Percentiles rank a stretch among this genome's conserved stretches.
Evolutionary conservation across 2,113 vertebrate species (phyloP).

Genomic region (Pluvianellus socialis): DNA sequence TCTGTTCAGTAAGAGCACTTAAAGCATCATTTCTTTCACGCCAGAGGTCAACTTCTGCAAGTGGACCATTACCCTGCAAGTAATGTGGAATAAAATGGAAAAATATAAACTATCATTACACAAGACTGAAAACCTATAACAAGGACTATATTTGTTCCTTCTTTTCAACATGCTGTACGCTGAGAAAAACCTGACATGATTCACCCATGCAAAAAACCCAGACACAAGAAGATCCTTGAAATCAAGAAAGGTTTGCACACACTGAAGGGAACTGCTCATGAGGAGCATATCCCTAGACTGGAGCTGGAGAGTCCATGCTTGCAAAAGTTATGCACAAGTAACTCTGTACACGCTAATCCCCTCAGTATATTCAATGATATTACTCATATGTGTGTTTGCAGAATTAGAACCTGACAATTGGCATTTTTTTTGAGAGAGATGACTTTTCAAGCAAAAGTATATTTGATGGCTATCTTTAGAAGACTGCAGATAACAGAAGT

Average conservation of each 20-base stretch:
- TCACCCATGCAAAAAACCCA: neutral
- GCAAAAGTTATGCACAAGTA: neutral
- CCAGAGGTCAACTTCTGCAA: constrained; percentile 90
- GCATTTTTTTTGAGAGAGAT: neutral
- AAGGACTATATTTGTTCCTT: neutral
- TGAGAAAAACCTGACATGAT: neutral
- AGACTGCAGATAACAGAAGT: neutral
- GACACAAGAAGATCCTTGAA: neutral
- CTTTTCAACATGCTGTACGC: neutral
- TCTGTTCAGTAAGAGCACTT: constrained; percentile 81
- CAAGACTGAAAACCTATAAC: neutral
- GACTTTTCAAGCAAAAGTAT: neutral
- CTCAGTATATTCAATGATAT: neutral
- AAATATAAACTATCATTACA: neutral
- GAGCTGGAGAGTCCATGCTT: neutral
- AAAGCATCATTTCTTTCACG: constrained; percentile 78
- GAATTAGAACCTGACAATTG: neutral
- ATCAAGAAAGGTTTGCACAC: neutral
- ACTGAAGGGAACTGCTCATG: neutral
- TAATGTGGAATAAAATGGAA: neutral
- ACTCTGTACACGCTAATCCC: neutral
- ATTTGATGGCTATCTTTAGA: neutral
- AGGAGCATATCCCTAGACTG: neutral
- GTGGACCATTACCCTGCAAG: constrained; percentile 79
- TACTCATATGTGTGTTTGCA: neutral